Conservation (phyloP, 2,113 vertebrate species). For the Anas platyrhynchos region DNA sequence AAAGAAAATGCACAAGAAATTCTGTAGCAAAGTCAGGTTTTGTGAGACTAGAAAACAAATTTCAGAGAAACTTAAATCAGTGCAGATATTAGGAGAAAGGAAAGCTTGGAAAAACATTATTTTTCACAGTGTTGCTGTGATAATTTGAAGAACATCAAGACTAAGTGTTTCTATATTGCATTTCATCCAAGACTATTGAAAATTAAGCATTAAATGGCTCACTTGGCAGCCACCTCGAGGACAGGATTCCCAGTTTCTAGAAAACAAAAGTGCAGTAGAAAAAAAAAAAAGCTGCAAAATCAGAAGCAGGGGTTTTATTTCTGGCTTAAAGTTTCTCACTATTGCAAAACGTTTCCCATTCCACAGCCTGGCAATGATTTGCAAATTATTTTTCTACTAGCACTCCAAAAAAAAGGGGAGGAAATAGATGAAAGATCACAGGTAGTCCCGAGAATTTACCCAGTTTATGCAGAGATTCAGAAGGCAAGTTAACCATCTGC, state of each 20-base stretch:
- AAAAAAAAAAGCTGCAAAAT: background rate
- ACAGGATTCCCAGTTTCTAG: background rate
- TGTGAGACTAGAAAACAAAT: background rate
- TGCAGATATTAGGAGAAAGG: background rate
- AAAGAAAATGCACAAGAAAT: conserved; percentile 17
- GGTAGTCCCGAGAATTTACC: background rate
- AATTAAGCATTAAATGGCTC: background rate
- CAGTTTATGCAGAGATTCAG: conserved; percentile 1
- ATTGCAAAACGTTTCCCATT: background rate
- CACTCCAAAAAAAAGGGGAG: background rate
- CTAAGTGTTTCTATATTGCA: background rate
- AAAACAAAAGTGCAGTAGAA: background rate
- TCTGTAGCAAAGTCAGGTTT: background rate
- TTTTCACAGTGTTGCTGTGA: background rate
- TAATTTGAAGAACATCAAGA: conserved; percentile 4
- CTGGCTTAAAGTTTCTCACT: background rate
- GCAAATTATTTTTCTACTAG: background rate
- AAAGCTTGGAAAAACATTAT: background rate
- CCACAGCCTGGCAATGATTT: background rate
- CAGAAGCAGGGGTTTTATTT: background rate
- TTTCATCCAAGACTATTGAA: background rate
- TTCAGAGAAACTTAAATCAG: conserved; percentile 6
- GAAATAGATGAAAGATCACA: background rate
- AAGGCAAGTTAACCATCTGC: conserved; percentile 41
- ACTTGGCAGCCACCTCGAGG: background rate